A percentile compares a stretch with the other conserved stretches of the same genome.
These are phyloP conservation scores for Zonitis immaculata DNA, from an alignment of 2,888 invertebrate genomes.

Conservation along the genomic window DNA sequence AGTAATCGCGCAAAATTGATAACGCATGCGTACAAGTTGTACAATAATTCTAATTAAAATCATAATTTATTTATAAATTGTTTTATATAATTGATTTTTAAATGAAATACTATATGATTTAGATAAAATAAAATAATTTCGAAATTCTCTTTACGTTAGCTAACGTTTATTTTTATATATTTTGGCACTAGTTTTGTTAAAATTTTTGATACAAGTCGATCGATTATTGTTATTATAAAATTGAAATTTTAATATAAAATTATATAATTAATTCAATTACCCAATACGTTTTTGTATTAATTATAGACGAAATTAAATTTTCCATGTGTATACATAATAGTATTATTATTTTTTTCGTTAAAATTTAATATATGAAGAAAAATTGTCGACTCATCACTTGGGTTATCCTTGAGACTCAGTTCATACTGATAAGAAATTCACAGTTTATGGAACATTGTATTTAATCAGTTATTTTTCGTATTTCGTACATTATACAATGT, in stretches of 20 bases:
- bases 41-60: too few relatives aligned
- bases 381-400: conserved; percentile 24
- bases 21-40: neutral
- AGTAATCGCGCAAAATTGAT: neutral
- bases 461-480: conserved; percentile 22
- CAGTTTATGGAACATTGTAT: conserved; percentile 18
- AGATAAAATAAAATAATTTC: too few relatives aligned
- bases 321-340: too few relatives aligned
- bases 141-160: neutral
- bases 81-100: neutral
- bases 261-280: too few relatives aligned
- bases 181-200: neutral
- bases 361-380: conserved; percentile 10
- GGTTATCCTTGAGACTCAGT: conserved; percentile 25
- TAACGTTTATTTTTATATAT: neutral
- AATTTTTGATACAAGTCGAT: neutral
- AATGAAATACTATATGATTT: too few relatives aligned
- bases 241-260: too few relatives aligned
- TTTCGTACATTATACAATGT: conserved; percentile 21
- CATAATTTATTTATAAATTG: neutral
- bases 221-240: too few relatives aligned
- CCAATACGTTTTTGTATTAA: too few relatives aligned
- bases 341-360: conserved; percentile 11
- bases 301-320: too few relatives aligned
- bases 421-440: conserved; percentile 23